A percentile compares a stretch with the other conserved stretches of the same genome.
Evolutionary conservation across 2,888 invertebrate species (phyloP).

Genomic region (Ochlodes sylvanus): DNA sequence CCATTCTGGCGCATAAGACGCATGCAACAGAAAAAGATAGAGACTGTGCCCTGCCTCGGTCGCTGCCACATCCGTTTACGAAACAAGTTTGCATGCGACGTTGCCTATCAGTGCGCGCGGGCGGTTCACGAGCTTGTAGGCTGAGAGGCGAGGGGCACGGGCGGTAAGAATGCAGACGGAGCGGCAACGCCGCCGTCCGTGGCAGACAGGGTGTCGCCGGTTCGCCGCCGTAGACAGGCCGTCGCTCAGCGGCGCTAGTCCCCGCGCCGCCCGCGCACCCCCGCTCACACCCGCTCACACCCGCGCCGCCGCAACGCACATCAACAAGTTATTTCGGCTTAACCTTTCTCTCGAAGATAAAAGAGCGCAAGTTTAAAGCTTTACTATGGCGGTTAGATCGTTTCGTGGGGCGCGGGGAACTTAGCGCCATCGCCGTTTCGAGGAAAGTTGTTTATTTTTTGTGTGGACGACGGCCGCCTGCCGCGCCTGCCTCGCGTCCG

Average conservation of each 20-base stretch:
- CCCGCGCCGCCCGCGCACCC: constrained; percentile 50
- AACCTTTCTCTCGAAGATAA: constrained; percentile 58
- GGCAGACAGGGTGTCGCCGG: constrained; percentile 98
- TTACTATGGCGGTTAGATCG: constrained; percentile 59
- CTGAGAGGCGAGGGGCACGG: constrained; percentile 67
- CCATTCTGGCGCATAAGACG: constrained; percentile 53
- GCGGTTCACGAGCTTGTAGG: constrained; percentile 68
- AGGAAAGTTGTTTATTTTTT: constrained; percentile 83
- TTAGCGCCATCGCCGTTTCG: constrained; percentile 84
- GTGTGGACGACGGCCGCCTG: constrained; percentile 72
- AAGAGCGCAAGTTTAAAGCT: constrained; percentile 67
- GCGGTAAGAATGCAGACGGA: constrained; percentile 81
- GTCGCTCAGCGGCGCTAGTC: constrained; percentile 87
- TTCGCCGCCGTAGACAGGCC: constrained; percentile 92
- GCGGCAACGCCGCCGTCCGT: constrained; percentile 90
- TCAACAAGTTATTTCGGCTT: constrained; percentile 84
- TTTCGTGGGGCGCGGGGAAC: constrained; percentile 56
- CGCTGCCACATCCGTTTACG: constrained; percentile 89
- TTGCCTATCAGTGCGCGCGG: constrained; percentile 82
- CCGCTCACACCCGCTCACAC: constrained; percentile 63
- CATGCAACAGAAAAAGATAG: constrained; percentile 59
- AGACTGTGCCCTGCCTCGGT: constrained; percentile 74
- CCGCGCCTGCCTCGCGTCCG: constrained; percentile 72
- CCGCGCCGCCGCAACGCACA: constrained; percentile 74
- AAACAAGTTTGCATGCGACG: constrained; percentile 88